phyloP scores from a whole-genome alignment of 2,888 invertebrate species.

The Seira sanloemensis region DNA sequence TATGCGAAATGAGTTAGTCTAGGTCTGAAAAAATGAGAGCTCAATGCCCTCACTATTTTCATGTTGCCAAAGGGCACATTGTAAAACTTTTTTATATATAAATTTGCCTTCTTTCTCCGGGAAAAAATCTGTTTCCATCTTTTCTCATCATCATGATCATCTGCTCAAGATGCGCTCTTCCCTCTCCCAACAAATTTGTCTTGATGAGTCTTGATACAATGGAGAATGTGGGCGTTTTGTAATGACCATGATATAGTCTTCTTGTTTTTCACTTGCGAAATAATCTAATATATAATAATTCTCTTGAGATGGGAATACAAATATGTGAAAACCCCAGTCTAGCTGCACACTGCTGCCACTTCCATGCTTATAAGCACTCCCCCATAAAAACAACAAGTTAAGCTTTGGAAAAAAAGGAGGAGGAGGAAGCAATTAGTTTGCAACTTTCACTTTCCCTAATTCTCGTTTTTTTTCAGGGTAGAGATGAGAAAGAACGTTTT shows the following conservation, averaged over 20 bases:
- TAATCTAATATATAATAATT: background rate
- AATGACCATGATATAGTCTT: background rate
- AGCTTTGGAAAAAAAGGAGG: background rate
- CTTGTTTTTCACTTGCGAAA: background rate
- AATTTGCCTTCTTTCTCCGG: background rate
- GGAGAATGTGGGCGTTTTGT: background rate
- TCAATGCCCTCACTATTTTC: background rate
- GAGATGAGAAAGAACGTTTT: conserved; percentile 2
- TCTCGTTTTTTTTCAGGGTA: background rate
- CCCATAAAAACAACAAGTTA: conserved; percentile 24
- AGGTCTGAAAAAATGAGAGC: background rate
- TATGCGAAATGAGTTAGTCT: background rate
- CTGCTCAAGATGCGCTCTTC: too few species aligned
- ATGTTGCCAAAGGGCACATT: background rate
- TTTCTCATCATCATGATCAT: background rate
- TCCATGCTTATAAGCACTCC: conserved; percentile 41
- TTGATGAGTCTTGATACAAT: background rate
- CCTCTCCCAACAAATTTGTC: background rate
- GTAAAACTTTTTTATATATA: background rate
- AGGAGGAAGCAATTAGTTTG: conserved; percentile 60
- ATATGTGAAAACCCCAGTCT: too few species aligned
- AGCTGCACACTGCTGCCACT: conserved; percentile 1
- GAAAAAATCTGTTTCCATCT: background rate
- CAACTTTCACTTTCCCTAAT: conserved; percentile 50
- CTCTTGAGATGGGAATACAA: background rate